phyloP scores from a whole-genome alignment of 2,797 vertebrate species.

The Leptoclinus maculatus region DNA sequence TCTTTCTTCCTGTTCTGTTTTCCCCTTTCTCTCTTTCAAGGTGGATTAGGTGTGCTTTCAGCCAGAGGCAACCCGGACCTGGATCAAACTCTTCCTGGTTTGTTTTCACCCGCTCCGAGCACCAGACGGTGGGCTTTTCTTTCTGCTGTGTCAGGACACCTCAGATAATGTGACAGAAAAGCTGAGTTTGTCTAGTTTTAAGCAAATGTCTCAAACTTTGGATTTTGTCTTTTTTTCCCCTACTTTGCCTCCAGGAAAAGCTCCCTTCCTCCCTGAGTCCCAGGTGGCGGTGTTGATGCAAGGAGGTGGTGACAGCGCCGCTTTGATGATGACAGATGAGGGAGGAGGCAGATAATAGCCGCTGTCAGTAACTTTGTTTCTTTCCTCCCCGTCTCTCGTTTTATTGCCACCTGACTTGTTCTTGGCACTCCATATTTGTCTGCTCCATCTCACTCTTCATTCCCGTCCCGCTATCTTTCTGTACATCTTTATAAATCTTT shows the following conservation, averaged over 20 bases:
- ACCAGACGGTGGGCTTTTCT: not conserved
- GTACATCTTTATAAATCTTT: constrained; percentile 30
- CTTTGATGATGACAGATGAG: constrained; percentile 70
- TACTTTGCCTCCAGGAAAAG: not conserved
- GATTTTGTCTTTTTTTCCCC: not conserved
- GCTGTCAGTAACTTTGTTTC: constrained; percentile 54
- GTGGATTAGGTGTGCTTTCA: constrained; percentile 31
- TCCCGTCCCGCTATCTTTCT: constrained; percentile 20
- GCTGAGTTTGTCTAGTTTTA: not conserved
- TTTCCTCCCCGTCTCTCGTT: constrained; percentile 20
- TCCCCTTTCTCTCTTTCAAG: constrained; percentile 31
- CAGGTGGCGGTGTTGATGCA: constrained; percentile 50
- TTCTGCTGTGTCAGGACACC: not conserved
- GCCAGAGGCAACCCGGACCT: constrained; percentile 5
- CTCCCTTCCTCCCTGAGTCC: constrained; percentile 18
- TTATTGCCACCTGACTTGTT: constrained; percentile 51
- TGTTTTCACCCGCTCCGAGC: constrained; percentile 11
- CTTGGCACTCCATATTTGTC: constrained; percentile 29
- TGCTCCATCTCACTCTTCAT: constrained; percentile 38
- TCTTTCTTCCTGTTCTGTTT: constrained; percentile 7
- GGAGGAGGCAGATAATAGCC: constrained; percentile 58
- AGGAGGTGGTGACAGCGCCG: constrained; percentile 50
- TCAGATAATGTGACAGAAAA: constrained; percentile 4
- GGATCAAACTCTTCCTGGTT: constrained; percentile 25
- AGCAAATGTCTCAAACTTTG: constrained; percentile 7